Evolutionary conservation across 2,113 vertebrate species (phyloP), one percentile per base, ranked within the genome.

Genomic region (Plotosus lineatus): DNA sequence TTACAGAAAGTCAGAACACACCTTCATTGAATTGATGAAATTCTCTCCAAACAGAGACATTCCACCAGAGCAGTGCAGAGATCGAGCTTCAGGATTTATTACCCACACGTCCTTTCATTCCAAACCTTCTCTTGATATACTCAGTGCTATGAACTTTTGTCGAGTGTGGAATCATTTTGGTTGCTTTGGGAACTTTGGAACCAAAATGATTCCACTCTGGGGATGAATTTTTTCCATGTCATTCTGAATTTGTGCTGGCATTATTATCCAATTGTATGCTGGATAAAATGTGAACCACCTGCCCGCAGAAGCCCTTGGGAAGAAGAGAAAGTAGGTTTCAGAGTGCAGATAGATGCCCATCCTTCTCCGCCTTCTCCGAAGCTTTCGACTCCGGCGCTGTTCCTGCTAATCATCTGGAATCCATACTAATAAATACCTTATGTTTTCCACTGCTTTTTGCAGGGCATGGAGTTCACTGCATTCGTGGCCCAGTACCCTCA

Each of bases 241-340:
- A 89, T 89, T 88, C 80, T 63, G 40, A 86, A 89, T 90, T 88
- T 86, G 89, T 83, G 82, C 82, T 83, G 84, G 84, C 74, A 78
- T 87, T 86, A 83, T 86, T 83, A 81, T 83, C 78, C 92, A 89
- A 87, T 85, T 93, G 89, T 89, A 82, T 87, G 76, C 82, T 88
- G 74, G 66, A 92, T 75, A 88, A 94, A 94, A 95, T 92, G 88
- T 46, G 84, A 95, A 94, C 91, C 92, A 93, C 92, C 91, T 94
- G 92, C 89, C 89, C 89, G 84, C 89, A 86, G 83, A 36, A 89
- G 56, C 87, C 92, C 86, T 82, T 11, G 86, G 90, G 90, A 88
- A 91, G 89, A 73, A 92, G 87, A 82, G 87, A 85, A 90, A 90
- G 36, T 87, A 77, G 80, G 58, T 90, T 84, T 90, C 66, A 69